These are phyloP conservation scores for Peromyscus maniculatus DNA, from an alignment of 2,113 vertebrate species.

Conservation along the genomic window DNA sequence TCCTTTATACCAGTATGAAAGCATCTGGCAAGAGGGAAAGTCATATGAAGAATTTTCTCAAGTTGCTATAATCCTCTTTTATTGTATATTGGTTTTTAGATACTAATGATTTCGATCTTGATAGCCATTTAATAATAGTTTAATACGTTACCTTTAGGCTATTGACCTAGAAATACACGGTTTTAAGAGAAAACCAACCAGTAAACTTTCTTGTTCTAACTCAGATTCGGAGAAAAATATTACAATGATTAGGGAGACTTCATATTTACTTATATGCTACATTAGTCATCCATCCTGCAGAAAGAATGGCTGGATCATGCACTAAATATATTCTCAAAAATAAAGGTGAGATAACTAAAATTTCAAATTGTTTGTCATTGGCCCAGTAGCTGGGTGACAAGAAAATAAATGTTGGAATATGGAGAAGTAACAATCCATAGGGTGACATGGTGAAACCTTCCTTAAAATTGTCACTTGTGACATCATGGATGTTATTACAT, in stretches of 20 bases:
- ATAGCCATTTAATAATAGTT: conserved; percentile 31
- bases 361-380: conserved; percentile 19
- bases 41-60: background rate
- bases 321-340: conserved; percentile 30
- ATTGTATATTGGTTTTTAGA: conserved; percentile 14
- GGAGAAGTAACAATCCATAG: background rate
- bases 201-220: background rate
- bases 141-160: background rate
- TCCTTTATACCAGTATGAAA: conserved; percentile 15
- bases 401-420: background rate
- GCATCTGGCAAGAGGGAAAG: background rate
- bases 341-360: background rate
- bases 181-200: conserved; percentile 43
- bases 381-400: background rate
- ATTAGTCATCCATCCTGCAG: background rate
- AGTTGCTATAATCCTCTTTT: background rate
- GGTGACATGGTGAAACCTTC: background rate
- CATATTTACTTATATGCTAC: background rate
- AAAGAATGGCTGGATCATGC: background rate
- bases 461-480: conserved; percentile 14
- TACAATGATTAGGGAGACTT: background rate
- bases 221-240: background rate
- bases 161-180: conserved; percentile 27
- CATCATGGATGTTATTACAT: background rate
- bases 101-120: conserved; percentile 9